Conservation (phyloP, 2,888 invertebrate genomes). For the Ormyrus pomaceus region DNA sequence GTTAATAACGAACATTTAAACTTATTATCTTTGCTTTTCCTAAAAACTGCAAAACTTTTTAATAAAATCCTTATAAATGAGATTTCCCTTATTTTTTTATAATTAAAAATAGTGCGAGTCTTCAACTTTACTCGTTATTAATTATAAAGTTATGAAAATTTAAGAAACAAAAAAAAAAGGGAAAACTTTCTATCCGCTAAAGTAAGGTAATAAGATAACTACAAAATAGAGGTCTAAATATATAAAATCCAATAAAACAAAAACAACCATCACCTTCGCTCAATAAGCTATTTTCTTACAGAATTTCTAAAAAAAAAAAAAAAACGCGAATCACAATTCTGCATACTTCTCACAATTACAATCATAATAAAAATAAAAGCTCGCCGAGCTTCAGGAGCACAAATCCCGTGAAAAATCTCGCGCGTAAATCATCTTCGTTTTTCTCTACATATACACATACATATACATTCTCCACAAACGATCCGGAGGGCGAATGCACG, state of each 20-base stretch:
- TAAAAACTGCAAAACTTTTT: not conserved
- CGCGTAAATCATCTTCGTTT: constrained; percentile 33
- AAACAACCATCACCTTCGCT: too few species aligned
- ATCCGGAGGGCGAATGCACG: not conserved
- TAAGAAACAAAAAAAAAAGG: not conserved
- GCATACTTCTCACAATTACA: too few species aligned
- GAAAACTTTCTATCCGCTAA: too few species aligned
- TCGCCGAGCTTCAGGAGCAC: constrained; percentile 8
- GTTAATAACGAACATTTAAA: too few species aligned
- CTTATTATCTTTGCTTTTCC: too few species aligned
- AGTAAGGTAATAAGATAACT: too few species aligned
- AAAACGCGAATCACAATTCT: too few species aligned
- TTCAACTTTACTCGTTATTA: too few species aligned
- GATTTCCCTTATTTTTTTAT: not conserved
- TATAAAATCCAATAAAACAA: too few species aligned
- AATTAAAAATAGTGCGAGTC: not conserved
- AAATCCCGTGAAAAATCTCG: constrained; percentile 38
- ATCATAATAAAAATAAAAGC: not conserved
- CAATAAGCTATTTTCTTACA: too few species aligned
- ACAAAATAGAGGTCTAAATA: too few species aligned
- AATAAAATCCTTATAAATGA: not conserved
- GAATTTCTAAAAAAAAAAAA: too few species aligned
- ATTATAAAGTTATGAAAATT: not conserved
- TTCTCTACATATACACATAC: constrained; percentile 9
- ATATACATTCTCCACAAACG: constrained; percentile 14